These are phyloP conservation scores for Netelia fuscicornis DNA, from an alignment of 2,888 invertebrate genomes.

Conservation along the genomic window DNA sequence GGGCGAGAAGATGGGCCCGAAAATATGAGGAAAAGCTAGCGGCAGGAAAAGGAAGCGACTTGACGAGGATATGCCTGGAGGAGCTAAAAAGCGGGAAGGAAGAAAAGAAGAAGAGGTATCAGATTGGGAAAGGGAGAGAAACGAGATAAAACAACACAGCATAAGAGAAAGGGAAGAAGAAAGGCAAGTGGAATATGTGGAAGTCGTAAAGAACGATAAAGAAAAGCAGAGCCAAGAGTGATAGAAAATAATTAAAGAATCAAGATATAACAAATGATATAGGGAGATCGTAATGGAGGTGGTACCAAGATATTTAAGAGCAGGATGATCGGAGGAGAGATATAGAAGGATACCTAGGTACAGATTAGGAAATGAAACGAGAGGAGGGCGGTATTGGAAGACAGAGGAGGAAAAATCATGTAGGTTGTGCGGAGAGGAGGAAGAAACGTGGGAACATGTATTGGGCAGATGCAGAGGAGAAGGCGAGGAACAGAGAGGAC, in stretches of 20 bases:
- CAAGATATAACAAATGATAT: conserved; percentile 27
- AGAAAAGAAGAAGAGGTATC: too few relatives aligned
- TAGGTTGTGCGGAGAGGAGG: conserved; percentile 13
- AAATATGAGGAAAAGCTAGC: too few relatives aligned
- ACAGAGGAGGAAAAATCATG: conserved; percentile 16
- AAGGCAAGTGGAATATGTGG: neutral
- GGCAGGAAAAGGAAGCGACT: too few relatives aligned
- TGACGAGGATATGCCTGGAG: too few relatives aligned
- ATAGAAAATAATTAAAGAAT: neutral
- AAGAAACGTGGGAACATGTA: conserved; percentile 34
- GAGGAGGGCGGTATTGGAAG: conserved; percentile 29
- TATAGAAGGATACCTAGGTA: neutral
- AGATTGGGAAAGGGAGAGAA: neutral
- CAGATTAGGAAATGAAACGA: conserved; percentile 36
- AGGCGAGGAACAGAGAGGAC: neutral
- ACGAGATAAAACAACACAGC: neutral
- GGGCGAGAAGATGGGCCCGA: too few relatives aligned
- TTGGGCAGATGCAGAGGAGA: conserved; percentile 29
- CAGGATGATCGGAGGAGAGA: neutral
- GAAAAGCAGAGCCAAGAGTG: neutral
- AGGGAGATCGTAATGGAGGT: neutral
- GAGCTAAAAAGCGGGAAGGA: too few relatives aligned
- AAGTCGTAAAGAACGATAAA: neutral
- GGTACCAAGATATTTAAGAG: neutral
- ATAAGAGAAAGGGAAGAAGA: neutral